Evolutionary conservation across 1,140 invertebrate genomes (phyloP).

Genomic region (Bombus confusus): DNA sequence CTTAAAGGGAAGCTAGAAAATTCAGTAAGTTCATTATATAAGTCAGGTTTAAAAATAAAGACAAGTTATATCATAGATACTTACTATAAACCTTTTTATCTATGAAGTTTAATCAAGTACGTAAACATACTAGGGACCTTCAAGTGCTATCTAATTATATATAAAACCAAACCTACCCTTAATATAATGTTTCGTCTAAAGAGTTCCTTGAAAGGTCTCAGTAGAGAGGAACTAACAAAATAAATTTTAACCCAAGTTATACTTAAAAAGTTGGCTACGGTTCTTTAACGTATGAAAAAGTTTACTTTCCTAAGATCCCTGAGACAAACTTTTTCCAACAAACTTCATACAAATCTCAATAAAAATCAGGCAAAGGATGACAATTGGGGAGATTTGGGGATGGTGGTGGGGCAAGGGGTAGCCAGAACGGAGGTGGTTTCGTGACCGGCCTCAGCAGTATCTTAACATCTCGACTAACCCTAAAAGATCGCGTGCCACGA

Average conservation of each 20-base stretch:
- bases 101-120: not conserved
- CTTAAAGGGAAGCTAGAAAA: not conserved
- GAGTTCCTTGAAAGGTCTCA: not conserved
- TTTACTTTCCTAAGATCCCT: not conserved
- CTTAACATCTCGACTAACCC: slow-evolving; percentile 76
- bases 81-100: not conserved
- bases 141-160: too few species aligned
- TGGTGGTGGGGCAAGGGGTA: not conserved
- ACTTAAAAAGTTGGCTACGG: not conserved
- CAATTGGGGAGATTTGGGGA: slow-evolving; percentile 1
- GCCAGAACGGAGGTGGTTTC: slow-evolving; percentile 64
- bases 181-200: not conserved
- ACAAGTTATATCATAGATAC: not conserved
- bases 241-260: not conserved
- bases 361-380: not conserved
- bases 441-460: slow-evolving; percentile 76
- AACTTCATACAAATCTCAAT: not conserved
- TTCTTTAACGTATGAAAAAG: not conserved
- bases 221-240: not conserved
- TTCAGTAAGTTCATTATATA: too few species aligned
- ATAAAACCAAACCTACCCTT: not conserved
- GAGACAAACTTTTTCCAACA: not conserved
- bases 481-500: slow-evolving; percentile 77
- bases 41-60: slow-evolving; percentile 2
- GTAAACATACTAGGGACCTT: too few species aligned